A percentile compares a stretch with the other conserved stretches of the same genome.
phyloP scores from a whole-genome alignment of 2,113 vertebrate genomes.

The Galemys pyrenaicus region DNA sequence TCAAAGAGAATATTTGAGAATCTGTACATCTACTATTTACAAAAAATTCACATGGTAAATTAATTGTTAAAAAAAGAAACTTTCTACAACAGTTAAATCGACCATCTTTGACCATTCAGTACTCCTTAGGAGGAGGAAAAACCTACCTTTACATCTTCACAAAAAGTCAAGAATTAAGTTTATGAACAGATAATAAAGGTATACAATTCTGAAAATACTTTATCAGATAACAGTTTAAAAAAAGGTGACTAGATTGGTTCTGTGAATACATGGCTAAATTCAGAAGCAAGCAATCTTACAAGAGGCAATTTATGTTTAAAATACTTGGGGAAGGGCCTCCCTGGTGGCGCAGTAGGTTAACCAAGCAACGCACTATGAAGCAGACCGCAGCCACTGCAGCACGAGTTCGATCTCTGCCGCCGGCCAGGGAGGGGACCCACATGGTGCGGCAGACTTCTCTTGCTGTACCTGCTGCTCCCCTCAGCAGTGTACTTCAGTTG shows the following conservation, averaged over 20 bases:
- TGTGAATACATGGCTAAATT: background rate
- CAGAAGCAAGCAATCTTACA: background rate
- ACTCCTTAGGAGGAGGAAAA: background rate
- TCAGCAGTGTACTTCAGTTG: too few species aligned
- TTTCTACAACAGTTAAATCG: background rate
- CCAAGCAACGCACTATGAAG: too few species aligned
- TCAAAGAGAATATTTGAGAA: background rate
- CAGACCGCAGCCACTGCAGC: too few species aligned
- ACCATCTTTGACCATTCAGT: background rate
- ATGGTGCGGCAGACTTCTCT: too few species aligned
- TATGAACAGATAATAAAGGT: background rate
- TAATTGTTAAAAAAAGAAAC: constrained; percentile 45
- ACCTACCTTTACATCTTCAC: background rate
- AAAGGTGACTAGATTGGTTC: background rate
- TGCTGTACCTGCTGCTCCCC: too few species aligned
- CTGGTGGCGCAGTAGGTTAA: too few species aligned
- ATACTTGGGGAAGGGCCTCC: background rate
- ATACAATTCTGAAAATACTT: background rate
- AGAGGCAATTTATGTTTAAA: background rate
- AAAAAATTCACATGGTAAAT: constrained; percentile 63
- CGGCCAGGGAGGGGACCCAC: too few species aligned
- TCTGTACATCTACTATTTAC: constrained; percentile 63
- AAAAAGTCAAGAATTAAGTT: constrained; percentile 6
- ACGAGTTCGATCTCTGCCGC: too few species aligned
- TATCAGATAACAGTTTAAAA: background rate